phyloP scores from a whole-genome alignment of 1,140 invertebrate species.

The Penaeus indicus region DNA sequence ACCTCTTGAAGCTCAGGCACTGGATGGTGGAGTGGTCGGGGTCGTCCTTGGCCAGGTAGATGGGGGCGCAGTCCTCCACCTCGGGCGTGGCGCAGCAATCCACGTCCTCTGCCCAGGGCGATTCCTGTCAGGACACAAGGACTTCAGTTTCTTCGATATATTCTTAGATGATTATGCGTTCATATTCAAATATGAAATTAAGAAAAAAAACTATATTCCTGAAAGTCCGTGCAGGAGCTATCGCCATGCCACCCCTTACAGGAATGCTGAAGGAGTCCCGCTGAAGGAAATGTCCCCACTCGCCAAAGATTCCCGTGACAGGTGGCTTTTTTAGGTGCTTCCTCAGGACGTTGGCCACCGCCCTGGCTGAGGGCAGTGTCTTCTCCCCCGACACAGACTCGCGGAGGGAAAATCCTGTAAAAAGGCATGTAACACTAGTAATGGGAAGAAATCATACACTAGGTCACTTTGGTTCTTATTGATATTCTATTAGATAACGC shows the following conservation, averaged over 20 bases:
- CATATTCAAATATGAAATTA: background rate
- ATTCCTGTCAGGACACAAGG: constrained; percentile 35
- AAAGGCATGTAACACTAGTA: background rate
- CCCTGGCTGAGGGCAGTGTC: constrained; percentile 50
- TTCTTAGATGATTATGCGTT: background rate
- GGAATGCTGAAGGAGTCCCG: constrained; percentile 64
- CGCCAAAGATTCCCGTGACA: constrained; percentile 46
- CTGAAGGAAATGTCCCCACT: constrained; percentile 62
- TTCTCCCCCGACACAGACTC: constrained; percentile 35
- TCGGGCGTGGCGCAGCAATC: constrained; percentile 60
- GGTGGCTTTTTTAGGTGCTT: constrained; percentile 49
- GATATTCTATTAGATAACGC: no score
- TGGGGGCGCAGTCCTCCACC: constrained; percentile 59
- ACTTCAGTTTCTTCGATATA: no score
- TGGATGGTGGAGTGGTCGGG: constrained; percentile 21
- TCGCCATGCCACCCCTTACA: constrained; percentile 16
- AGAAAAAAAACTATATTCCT: background rate
- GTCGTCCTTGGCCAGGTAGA: constrained; percentile 47
- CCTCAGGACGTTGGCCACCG: constrained; percentile 54
- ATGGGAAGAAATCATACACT: background rate
- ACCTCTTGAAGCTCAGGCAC: constrained; percentile 61
- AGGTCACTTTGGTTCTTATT: no score
- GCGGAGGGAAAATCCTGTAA: constrained; percentile 53
- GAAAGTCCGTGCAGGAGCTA: background rate
- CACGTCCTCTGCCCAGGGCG: constrained; percentile 54